Evolutionary conservation across 35 echinoderm and acorn worm genomes (phyloP), one percentile per base, ranked within the genome.

Genomic region (Eucidaris tribuloides): DNA sequence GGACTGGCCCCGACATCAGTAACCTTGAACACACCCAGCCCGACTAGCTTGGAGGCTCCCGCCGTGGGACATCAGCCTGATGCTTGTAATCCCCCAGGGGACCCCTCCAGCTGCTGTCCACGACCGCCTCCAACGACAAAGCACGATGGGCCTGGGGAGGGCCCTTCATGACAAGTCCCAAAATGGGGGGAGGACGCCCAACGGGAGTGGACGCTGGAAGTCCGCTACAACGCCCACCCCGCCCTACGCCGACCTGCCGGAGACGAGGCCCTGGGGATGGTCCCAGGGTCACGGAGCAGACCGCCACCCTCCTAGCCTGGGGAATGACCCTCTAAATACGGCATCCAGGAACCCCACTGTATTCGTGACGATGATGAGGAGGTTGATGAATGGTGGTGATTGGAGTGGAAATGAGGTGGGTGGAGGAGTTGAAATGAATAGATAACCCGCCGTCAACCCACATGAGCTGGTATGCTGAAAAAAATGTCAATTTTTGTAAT

Each of bases 131-230:
- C 18, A 91, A 99, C 29, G 70, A 65, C 66, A 60, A 54, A 15
- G 27, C 7, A 1, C 77, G 90, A 2, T 86, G 87, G 0, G 40
- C 93, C 0, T 43, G 58, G 3, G 61, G 84, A 20, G 90, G 87
- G 79, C 90, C 96, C 1, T 99, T 99, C 68, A 99, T 93, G 91
- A 83, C 89, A 3, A 90, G 92, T n/a, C n/a, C 17, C 90, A 92
- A 52, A 92, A 93, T 83, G 92, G 94, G 94, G 96, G 96, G 15
- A 91, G 93, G 56, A 63, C 85, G 28, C 82, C 87, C 1, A 60
- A 59, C 4, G 96, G 90, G 32, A 33, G 50, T 4, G 90, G 96
- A 87, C 79, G 34, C 18, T 34, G 93, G 0, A 71, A 99, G 55
- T 43, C 90, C 55, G 90, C 20, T 0, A 88, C 88, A 59, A 45